Conservation (phyloP, 2,797 vertebrate species). For the Callimico goeldii region DNA sequence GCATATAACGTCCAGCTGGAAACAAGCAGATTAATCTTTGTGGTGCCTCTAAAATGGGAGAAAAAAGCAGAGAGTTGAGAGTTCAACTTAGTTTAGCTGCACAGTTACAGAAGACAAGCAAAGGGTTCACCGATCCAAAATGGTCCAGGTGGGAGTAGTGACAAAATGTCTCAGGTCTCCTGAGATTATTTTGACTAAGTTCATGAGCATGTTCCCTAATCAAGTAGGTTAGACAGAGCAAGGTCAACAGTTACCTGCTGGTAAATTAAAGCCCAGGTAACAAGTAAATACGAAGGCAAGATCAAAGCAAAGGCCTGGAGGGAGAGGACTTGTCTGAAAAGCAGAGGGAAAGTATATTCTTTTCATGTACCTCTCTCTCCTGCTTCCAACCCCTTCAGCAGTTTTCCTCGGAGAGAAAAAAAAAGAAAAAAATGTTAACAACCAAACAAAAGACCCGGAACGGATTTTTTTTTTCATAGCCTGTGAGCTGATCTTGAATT, state of each 20-base stretch:
- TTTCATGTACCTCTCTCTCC: neutral
- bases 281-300: neutral
- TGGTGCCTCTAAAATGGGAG: neutral
- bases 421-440: neutral
- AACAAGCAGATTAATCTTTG: neutral
- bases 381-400: neutral
- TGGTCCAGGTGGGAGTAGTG: neutral
- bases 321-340: neutral
- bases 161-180: neutral
- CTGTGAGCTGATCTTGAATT: slow-evolving; percentile 26
- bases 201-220: neutral
- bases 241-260: neutral
- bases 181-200: neutral
- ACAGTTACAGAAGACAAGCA: neutral
- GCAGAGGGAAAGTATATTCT: neutral
- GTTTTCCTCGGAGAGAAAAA: neutral
- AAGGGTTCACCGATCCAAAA: rapidly evolving
- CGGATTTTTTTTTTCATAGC: neutral
- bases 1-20: neutral
- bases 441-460: neutral
- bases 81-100: neutral
- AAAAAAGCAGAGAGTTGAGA: neutral
- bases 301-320: neutral
- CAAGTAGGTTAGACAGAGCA: neutral
- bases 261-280: neutral